Evolutionary conservation across 2,888 invertebrate species (phyloP).

Genomic region (Plutella xylostella): DNA sequence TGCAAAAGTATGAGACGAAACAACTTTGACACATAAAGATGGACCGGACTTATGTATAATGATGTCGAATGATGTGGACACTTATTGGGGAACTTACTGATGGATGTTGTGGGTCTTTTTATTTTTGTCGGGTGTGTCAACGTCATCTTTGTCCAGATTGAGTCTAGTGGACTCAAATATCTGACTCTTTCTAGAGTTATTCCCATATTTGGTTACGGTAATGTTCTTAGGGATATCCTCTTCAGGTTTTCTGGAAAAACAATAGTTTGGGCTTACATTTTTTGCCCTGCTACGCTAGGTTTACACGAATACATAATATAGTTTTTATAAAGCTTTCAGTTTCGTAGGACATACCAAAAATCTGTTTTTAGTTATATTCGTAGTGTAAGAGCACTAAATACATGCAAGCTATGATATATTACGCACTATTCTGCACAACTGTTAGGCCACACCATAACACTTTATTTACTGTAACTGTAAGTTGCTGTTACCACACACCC

Average conservation of each 20-base stretch:
- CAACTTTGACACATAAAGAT: conserved; percentile 26
- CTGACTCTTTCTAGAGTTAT: conserved; percentile 70
- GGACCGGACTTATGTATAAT: conserved; percentile 6
- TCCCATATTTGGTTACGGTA: conserved; percentile 57
- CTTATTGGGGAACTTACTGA: conserved; percentile 45
- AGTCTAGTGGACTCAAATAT: conserved; percentile 79
- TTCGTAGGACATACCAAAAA: no score
- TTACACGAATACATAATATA: background rate
- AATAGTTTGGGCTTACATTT: conserved; percentile 11
- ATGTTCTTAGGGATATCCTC: conserved; percentile 59
- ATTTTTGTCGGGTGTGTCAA: conserved; percentile 77
- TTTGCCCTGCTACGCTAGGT: background rate
- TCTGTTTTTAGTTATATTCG: no score
- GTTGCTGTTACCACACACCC: no score
- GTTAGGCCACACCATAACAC: no score
- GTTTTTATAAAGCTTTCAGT: background rate
- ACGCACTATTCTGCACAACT: conserved; percentile 9
- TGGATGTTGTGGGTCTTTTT: conserved; percentile 50
- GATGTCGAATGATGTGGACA: conserved; percentile 4
- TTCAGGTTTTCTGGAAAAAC: conserved; percentile 62
- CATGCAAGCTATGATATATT: conserved; percentile 16
- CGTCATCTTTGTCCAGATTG: conserved; percentile 80
- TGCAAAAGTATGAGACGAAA: no score
- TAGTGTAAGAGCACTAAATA: conserved; percentile 11
- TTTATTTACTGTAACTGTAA: no score